These are phyloP conservation scores for Gymnoscelis rufifasciata DNA, from an alignment of 2,888 invertebrate genomes.

Conservation along the genomic window DNA sequence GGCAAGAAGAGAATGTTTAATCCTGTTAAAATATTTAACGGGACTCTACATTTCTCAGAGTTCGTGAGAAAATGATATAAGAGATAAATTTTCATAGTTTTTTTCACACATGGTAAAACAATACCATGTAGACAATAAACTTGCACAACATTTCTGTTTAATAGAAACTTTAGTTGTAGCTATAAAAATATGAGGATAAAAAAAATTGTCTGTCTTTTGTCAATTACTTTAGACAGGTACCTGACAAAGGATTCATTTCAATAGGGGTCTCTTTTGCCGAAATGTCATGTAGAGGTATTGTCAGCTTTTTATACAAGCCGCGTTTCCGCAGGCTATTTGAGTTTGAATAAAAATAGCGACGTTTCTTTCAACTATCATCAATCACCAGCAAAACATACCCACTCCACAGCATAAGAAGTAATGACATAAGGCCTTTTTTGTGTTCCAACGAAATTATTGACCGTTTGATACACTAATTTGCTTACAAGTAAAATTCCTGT, in stretches of 20 bases:
- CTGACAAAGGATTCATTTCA: slow-evolving; percentile 40
- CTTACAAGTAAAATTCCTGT: slow-evolving; percentile 19
- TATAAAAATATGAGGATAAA: too few relatives aligned
- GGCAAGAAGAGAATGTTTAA: background rate
- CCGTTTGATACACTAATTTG: slow-evolving; percentile 22
- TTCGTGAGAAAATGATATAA: too few relatives aligned
- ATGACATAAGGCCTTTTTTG: slow-evolving; percentile 49
- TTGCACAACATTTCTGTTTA: too few relatives aligned
- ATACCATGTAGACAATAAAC: too few relatives aligned
- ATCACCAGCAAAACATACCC: slow-evolving; percentile 49
- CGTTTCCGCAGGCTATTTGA: slow-evolving; percentile 36
- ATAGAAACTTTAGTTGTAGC: too few relatives aligned
- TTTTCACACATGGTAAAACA: too few relatives aligned
- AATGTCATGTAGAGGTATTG: slow-evolving; percentile 29
- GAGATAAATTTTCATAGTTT: too few relatives aligned
- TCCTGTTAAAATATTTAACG: slow-evolving; percentile 6
- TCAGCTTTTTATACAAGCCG: slow-evolving; percentile 30
- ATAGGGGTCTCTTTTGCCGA: slow-evolving; percentile 35
- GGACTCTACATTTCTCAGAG: too few relatives aligned
- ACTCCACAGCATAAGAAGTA: slow-evolving; percentile 47
- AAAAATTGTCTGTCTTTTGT: slow-evolving; percentile 33
- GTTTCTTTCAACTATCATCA: slow-evolving; percentile 49
- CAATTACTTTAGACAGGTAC: slow-evolving; percentile 39
- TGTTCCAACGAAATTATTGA: slow-evolving; percentile 33
- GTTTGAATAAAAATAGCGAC: slow-evolving; percentile 31